Percentiles rank a stretch among this genome's conserved stretches.
phyloP scores from a whole-genome alignment of 2,888 invertebrate species.

The Anorthoa munda region DNA sequence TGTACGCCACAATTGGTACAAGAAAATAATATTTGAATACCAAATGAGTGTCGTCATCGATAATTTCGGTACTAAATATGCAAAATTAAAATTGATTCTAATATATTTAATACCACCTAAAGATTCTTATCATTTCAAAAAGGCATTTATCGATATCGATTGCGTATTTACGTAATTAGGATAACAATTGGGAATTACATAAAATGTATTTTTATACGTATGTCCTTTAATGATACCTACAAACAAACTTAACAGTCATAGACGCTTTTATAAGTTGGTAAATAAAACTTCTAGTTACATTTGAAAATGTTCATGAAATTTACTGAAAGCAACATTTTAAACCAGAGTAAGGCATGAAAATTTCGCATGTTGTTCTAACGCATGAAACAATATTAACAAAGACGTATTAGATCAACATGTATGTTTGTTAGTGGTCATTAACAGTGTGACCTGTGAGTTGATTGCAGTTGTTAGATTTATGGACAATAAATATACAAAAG shows the following conservation, averaged over 20 bases:
- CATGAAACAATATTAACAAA: constrained; percentile 33
- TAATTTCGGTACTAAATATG: constrained; percentile 3
- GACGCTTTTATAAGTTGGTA: not conserved
- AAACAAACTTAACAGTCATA: not conserved
- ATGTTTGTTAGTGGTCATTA: constrained; percentile 73
- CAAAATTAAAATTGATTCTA: not conserved
- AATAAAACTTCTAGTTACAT: not conserved
- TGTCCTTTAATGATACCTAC: not conserved
- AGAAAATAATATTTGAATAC: constrained; percentile 1
- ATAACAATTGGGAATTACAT: constrained; percentile 28
- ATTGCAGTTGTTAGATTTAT: constrained; percentile 77
- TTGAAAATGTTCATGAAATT: not conserved
- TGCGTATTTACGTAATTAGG: constrained; percentile 5
- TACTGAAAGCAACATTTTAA: not conserved
- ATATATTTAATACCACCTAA: constrained; percentile 9
- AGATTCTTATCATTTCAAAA: constrained; percentile 40
- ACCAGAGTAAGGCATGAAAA: too few relatives aligned
- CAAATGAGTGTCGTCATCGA: constrained; percentile 32
- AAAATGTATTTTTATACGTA: not conserved
- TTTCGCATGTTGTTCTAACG: constrained; percentile 9
- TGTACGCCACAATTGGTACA: not conserved
- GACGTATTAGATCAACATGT: constrained; percentile 41
- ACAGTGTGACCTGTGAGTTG: constrained; percentile 72
- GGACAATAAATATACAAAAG: constrained; percentile 79
- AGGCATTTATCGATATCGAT: constrained; percentile 35